Conservation (phyloP, 30 jellyfish, hydroid and myxozoan species). For the Pelagia noctiluca region DNA sequence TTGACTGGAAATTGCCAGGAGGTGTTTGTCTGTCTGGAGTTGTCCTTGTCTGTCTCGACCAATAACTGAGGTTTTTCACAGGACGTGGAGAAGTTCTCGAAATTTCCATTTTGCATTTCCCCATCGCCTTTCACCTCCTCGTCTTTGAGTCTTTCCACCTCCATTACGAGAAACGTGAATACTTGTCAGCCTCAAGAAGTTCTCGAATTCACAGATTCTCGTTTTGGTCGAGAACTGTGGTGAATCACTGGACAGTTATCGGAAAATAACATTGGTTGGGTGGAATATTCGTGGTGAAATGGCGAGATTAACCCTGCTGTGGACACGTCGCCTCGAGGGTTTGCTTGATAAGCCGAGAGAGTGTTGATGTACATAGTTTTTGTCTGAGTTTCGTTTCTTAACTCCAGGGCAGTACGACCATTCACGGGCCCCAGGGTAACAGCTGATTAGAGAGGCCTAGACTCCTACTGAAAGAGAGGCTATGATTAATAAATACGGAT, state of each 20-base stretch:
- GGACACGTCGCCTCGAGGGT: slow-evolving; percentile 59
- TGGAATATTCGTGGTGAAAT: slow-evolving; percentile 18
- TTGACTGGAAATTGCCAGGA: neutral
- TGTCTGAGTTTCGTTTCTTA: neutral
- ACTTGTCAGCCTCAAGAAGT: neutral
- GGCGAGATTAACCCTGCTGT: slow-evolving; percentile 34
- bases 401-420: neutral
- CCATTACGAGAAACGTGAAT: neutral
- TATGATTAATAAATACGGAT: too few species aligned
- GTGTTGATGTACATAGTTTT: slow-evolving; percentile 25
- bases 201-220: neutral
- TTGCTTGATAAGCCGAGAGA: slow-evolving; percentile 3
- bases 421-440: too few species aligned
- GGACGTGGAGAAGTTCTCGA: neutral
- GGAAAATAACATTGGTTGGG: neutral
- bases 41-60: neutral
- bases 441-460: too few species aligned
- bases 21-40: neutral
- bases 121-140: neutral
- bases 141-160: neutral
- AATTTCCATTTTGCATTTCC: neutral
- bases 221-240: slow-evolving; percentile 38
- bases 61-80: neutral
- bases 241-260: slow-evolving; percentile 28
- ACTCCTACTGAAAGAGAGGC: too few species aligned